Evolutionary conservation across 2,888 invertebrate genomes (phyloP), one percentile per base, ranked within the genome.

Genomic region (Tyria jacobaeae): DNA sequence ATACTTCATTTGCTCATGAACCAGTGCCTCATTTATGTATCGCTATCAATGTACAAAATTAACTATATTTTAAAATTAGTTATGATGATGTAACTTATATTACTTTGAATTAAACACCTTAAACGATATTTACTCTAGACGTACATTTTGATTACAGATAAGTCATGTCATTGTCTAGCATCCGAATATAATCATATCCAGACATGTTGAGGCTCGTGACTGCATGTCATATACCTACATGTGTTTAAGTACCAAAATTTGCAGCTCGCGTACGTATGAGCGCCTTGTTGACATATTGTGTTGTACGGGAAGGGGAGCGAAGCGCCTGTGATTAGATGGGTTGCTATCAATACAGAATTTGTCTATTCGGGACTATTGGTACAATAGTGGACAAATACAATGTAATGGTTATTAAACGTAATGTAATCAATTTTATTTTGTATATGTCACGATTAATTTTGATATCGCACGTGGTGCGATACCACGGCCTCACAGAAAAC

Each of bases 271-370:
- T n/a, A 44, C 21, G 17, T n/a, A 44, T 10, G 21, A 21, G 21
- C 41, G 41, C 21, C 3, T 9, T 44, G 41, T 17, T 12, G 41
- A 21, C 41, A 21, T 44, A 44, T 44, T 44, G 41, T 69, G 68
- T 52, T 60, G 60, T 52, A 52, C n/a, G 39, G 44, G 53, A 41
- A 54, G 24, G 27, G 24, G 66, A 65, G 35, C 12, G 35, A 53
- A 21, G 21, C 15, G 25, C 24, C 21, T 7, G 35, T 53, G 27
- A 48, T 53, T 54, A 27, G 15, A 60, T 31, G 15, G 1, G 34
- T 57, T 24, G 47, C n/a, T 48, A 21, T 44, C 39, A 39, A 39
- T n/a, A n/a, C 39, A n/a, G 1, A 1, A 9, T 41, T 7, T 17
- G 41, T 21, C 17, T 41, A 2, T 3, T 41, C 17, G 2, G 27